These are phyloP conservation scores for Halcyon leucocephala DNA, from an alignment of 2,797 vertebrate species.

Conservation along the genomic window DNA sequence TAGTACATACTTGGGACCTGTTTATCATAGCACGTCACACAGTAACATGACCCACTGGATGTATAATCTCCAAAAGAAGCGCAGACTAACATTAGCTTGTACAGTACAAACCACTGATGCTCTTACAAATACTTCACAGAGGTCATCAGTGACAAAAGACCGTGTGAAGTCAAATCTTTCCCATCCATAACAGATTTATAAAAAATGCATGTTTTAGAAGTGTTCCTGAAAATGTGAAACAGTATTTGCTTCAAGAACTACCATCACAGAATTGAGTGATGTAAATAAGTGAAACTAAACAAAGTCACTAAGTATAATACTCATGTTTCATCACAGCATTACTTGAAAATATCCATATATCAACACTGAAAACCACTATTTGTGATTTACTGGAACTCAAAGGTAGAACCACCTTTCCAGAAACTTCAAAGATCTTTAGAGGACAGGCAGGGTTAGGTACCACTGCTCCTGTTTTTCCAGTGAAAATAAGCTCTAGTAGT, in stretches of 20 bases:
- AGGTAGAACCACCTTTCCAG: background rate
- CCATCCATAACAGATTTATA: background rate
- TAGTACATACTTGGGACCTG: background rate
- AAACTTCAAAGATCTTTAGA: background rate
- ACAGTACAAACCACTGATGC: background rate
- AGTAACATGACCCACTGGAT: background rate
- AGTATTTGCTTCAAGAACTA: background rate
- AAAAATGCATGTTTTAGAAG: background rate
- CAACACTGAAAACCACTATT: background rate
- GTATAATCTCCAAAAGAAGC: background rate
- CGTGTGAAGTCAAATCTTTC: background rate
- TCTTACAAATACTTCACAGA: accelerated
- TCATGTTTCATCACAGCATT: background rate
- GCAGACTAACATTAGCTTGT: background rate
- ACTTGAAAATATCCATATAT: background rate
- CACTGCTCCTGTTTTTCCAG: background rate
- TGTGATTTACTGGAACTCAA: background rate
- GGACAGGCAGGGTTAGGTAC: background rate
- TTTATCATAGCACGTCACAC: background rate
- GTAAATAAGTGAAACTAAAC: background rate
- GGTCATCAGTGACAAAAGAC: background rate
- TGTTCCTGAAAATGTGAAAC: background rate
- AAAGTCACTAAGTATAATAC: background rate
- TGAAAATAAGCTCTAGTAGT: background rate
- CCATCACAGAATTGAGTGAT: background rate